phyloP scores from a whole-genome alignment of 2,113 vertebrate genomes.

The Erythrocercus mccallii region DNA sequence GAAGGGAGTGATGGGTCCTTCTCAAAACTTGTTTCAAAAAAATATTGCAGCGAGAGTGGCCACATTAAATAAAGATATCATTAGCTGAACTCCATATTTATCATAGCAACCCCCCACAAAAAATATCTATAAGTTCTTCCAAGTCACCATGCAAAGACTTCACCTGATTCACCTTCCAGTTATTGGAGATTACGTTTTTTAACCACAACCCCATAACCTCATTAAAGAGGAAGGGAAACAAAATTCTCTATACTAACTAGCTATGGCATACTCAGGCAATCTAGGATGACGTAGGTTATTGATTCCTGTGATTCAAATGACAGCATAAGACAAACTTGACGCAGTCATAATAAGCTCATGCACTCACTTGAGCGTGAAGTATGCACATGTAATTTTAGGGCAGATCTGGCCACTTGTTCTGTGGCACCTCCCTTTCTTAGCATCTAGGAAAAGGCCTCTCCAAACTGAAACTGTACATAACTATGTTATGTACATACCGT shows the following conservation, averaged over 20 bases:
- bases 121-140: neutral
- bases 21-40: neutral
- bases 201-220: neutral
- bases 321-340: neutral
- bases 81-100: neutral
- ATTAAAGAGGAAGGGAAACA: neutral
- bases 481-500: neutral
- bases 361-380: neutral
- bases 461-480: neutral
- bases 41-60: neutral
- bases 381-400: rapidly evolving
- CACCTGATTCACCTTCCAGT: neutral
- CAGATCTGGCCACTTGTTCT: neutral
- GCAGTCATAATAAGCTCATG: neutral
- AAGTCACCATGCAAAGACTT: neutral
- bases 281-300: neutral
- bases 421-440: neutral
- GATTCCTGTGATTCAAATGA: neutral
- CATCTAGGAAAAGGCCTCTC: neutral
- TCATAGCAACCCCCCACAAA: neutral
- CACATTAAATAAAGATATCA: neutral
- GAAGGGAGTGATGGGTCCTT: neutral
- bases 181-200: neutral
- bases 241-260: neutral
- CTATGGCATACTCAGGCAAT: neutral